Percentiles rank a stretch among this genome's conserved stretches.
phyloP scores from a whole-genome alignment of 1,140 invertebrate species.

The Apis mellifera region Amel_HAv3.1 CM009933.2:11552001-11552500 shows the following conservation, averaged over 20 bases:
- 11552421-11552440: too few species aligned
- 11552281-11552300: too few species aligned
- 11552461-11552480: neutral
- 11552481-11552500: conserved; percentile 21
- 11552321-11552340: too few species aligned
- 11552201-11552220: neutral
- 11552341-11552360: too few species aligned
- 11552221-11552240: neutral
- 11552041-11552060: conserved; percentile 40
- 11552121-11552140: conserved; percentile 27
- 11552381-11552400: too few species aligned
- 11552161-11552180: conserved; percentile 48
- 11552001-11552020: conserved; percentile 41
- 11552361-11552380: too few species aligned
- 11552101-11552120: neutral
- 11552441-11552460: neutral
- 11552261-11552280: too few species aligned
- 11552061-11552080: conserved; percentile 3
- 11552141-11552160: conserved; percentile 25
- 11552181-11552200: conserved; percentile 25
- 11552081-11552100: conserved; percentile 39
- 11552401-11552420: too few species aligned
- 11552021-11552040: conserved; percentile 32
- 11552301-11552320: too few species aligned
- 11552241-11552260: neutral